These are phyloP conservation scores for Pinctada fucata DNA, from an alignment of 2,888 invertebrate genomes.

Conservation along the genomic window DNA sequence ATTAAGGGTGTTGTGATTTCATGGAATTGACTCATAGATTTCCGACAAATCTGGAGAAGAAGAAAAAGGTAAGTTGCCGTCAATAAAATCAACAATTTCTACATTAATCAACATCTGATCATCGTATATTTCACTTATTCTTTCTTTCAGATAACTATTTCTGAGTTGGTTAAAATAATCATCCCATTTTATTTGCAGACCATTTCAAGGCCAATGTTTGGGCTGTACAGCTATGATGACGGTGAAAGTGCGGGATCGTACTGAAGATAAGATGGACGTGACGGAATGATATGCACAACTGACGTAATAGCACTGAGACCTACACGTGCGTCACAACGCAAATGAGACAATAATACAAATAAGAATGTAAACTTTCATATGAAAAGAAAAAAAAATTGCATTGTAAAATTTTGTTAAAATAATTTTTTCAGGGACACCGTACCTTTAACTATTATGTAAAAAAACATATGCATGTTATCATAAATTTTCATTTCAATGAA, in stretches of 20 bases:
- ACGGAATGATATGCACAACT: constrained; percentile 14
- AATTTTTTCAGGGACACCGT: too few species aligned
- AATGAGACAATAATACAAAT: too few species aligned
- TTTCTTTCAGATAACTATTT: neutral
- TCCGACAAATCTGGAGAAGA: neutral
- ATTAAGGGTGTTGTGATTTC: neutral
- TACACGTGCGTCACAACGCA: constrained; percentile 1
- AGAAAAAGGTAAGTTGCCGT: too few species aligned
- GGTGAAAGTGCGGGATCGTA: neutral
- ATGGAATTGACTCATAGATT: neutral
- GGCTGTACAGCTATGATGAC: constrained; percentile 2
- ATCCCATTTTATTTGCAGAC: neutral
- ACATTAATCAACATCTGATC: neutral
- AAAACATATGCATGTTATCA: too few species aligned
- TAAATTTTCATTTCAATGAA: too few species aligned
- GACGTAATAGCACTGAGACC: constrained; percentile 4
- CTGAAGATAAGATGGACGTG: neutral
- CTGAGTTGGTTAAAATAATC: neutral
- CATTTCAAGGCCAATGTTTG: neutral
- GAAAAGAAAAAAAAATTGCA: too few species aligned
- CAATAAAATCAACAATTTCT: too few species aligned
- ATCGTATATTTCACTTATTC: neutral
- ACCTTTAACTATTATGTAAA: too few species aligned
- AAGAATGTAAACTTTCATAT: too few species aligned
- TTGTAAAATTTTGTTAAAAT: too few species aligned